These are phyloP conservation scores for Ptilodon capucinus DNA, from an alignment of 2,888 invertebrate species.

Conservation along the genomic window DNA sequence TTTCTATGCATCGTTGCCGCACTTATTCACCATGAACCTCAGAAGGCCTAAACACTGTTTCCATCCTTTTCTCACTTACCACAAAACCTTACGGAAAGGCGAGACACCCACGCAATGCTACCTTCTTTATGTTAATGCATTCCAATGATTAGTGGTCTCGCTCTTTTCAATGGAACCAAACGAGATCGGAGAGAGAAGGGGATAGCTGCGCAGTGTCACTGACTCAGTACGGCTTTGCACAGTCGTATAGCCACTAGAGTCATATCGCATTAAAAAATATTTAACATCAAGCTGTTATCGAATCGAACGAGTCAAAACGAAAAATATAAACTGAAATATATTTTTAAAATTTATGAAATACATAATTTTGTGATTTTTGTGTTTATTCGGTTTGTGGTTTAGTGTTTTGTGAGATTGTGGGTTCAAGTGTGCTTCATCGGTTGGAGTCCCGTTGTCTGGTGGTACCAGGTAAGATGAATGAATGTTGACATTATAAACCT, in stretches of 20 bases:
- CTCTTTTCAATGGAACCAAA: slow-evolving; percentile 33
- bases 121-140: slow-evolving; percentile 62
- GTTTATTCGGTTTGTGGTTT: slow-evolving; percentile 23
- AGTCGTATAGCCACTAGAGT: slow-evolving; percentile 48
- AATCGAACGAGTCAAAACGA: slow-evolving; percentile 65
- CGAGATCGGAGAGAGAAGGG: slow-evolving; percentile 53
- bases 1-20: slow-evolving; percentile 64
- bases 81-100: slow-evolving; percentile 37
- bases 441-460: slow-evolving; percentile 69
- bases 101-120: slow-evolving; percentile 59
- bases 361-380: slow-evolving; percentile 40
- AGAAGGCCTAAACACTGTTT: slow-evolving; percentile 47
- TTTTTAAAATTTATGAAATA: slow-evolving; percentile 22
- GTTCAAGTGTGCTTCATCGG: slow-evolving; percentile 38
- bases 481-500: slow-evolving; percentile 55
- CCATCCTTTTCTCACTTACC: slow-evolving; percentile 43
- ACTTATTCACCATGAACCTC: slow-evolving; percentile 62
- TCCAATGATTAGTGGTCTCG: slow-evolving; percentile 59
- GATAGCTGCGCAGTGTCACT: slow-evolving; percentile 74
- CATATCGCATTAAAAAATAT: slow-evolving; percentile 28
- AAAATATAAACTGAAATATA: slow-evolving; percentile 50
- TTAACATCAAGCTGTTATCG: slow-evolving; percentile 31
- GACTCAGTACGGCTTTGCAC: slow-evolving; percentile 68
- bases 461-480: slow-evolving; percentile 60
- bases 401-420: slow-evolving; percentile 40